phyloP scores from a whole-genome alignment of 2,888 invertebrate genomes.

The Microplitis deprimator region DNA sequence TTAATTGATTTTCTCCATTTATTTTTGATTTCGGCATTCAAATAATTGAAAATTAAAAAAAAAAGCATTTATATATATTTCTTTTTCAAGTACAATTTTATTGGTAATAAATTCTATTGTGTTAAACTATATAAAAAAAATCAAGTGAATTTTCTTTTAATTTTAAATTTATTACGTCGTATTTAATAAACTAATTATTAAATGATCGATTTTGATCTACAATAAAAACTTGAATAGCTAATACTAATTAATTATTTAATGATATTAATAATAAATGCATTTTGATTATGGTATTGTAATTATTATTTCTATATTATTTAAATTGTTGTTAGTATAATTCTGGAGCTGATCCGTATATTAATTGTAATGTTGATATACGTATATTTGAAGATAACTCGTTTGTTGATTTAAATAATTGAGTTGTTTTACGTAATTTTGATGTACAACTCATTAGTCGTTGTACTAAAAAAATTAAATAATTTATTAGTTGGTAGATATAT shows the following conservation, averaged over 20 bases:
- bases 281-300: not conserved
- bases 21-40: too few relatives aligned
- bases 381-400: conserved; percentile 53
- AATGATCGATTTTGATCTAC: not conserved
- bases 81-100: too few relatives aligned
- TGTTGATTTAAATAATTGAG: conserved; percentile 47
- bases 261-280: conserved; percentile 6
- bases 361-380: conserved; percentile 65
- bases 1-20: too few relatives aligned
- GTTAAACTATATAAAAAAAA: not conserved
- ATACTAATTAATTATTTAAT: not conserved
- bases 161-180: not conserved
- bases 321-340: conserved; percentile 32
- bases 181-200: not conserved
- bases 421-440: conserved; percentile 55
- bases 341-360: conserved; percentile 56
- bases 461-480: conserved; percentile 54
- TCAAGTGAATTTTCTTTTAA: too few relatives aligned
- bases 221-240: not conserved
- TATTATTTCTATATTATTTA: conserved; percentile 12
- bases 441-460: conserved; percentile 67
- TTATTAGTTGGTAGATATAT: too few relatives aligned
- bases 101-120: too few relatives aligned
- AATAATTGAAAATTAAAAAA: not conserved
- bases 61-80: not conserved